phyloP scores from a whole-genome alignment of 2,888 invertebrate species.

The Melipona bicolor region DNA sequence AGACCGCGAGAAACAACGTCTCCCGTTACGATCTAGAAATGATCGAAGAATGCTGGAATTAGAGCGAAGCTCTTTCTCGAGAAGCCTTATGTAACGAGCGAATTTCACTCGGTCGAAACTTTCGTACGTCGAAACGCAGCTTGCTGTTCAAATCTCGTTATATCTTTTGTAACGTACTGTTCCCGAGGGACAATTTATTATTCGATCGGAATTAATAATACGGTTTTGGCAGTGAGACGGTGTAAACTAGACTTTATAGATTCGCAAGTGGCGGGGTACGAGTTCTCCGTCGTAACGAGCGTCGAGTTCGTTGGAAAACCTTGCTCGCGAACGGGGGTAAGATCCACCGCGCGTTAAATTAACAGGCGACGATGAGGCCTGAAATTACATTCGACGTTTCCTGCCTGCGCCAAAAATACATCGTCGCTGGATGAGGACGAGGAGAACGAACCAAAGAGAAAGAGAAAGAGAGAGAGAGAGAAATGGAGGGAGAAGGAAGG shows the following conservation, averaged over 20 bases:
- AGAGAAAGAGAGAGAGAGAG: neutral
- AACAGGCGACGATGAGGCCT: constrained; percentile 13
- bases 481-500: constrained; percentile 15
- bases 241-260: neutral
- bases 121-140: too few species aligned
- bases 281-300: neutral
- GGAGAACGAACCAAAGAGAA: neutral
- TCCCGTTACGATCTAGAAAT: neutral
- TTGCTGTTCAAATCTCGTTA: constrained; percentile 1
- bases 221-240: too few species aligned
- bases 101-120: neutral
- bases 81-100: neutral
- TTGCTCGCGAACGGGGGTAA: too few species aligned
- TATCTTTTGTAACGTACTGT: too few species aligned
- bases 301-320: neutral
- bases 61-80: too few species aligned
- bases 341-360: constrained; percentile 25
- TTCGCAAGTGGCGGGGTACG: too few species aligned
- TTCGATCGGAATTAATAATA: neutral
- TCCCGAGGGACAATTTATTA: too few species aligned
- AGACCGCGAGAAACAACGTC: too few species aligned
- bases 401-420: constrained; percentile 63
- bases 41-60: neutral
- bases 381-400: constrained; percentile 42
- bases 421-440: neutral